Evolutionary conservation across 2,888 invertebrate genomes (phyloP), one percentile per base, ranked within the genome.

Genomic region (Pristionchus mayeri): DNA sequence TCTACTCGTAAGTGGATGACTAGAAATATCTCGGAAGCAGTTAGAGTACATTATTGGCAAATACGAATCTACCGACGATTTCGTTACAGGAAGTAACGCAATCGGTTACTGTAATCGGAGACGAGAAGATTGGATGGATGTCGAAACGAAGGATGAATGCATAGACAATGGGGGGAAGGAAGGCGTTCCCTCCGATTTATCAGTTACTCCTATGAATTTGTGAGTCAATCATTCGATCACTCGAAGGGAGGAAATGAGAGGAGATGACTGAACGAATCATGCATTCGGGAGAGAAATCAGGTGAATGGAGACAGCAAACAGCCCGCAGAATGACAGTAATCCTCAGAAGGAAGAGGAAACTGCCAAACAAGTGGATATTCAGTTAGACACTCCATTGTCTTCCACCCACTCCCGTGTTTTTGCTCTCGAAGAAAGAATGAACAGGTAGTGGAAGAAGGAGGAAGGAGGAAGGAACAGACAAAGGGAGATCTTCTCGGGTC

Each of bases 41-140:
- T 52, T 16, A 6, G 54, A 11, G n/a, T 7, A 54, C 54, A n/a
- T n/a, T n/a, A n/a, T n/a, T n/a, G n/a, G n/a, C n/a, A n/a, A n/a
- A n/a, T n/a, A n/a, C n/a, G n/a, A n/a, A n/a, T n/a, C n/a, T n/a
- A n/a, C n/a, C n/a, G n/a, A n/a, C n/a, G n/a, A n/a, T n/a, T 60
- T 60, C 57, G 1, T 27, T 11, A 60, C 57, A 34, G 63, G 34
- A 63, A 63, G 30, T 63, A 11, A 3, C 18, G 63, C 30, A 63
- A 63, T 63, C 63, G 18, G 24, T 63, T 63, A 63, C 63, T 63
- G 63, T 63, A 63, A 30, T 27, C 34, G 63, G 63, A 63, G 34
- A 63, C 63, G 63, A 34, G 63, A 63, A 34, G 34, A 63, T 30
- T 63, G 63, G 18, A 27, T 34, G 27, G 16, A 34, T 63, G 63